A percentile compares a stretch with the other conserved stretches of the same genome.
Conservation (phyloP, 2,888 invertebrate species). For the Callyntrura guangdongensis region DNA sequence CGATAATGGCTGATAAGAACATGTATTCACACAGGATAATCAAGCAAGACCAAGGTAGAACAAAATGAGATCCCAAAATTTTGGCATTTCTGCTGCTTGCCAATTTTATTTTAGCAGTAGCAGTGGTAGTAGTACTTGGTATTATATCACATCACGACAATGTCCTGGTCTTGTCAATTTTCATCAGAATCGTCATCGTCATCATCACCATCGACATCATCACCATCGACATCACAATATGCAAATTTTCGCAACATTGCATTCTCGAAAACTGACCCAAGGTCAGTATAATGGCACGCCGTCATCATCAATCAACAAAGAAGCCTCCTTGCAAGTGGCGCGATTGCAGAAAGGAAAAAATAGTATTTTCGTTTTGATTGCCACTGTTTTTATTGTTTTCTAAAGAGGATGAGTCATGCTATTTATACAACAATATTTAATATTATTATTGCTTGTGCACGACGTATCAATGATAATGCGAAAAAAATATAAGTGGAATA, state of each 20-base stretch:
- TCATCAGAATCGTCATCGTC: no score
- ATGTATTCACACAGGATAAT: no score
- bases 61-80: no score
- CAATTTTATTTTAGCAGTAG: no score
- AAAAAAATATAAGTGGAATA: no score
- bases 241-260: background rate
- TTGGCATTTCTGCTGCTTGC: no score
- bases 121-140: no score
- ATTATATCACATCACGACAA: background rate
- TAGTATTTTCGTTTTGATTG: background rate
- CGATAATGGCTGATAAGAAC: no score
- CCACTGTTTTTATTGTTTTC: background rate
- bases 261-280: constrained; percentile 11
- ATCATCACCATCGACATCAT: no score
- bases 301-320: background rate
- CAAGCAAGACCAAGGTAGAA: no score
- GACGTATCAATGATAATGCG: no score
- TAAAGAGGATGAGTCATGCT: background rate
- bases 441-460: background rate
- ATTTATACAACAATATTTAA: background rate
- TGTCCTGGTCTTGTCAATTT: background rate
- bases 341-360: background rate
- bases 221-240: background rate
- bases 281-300: background rate
- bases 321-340: background rate